Conservation (phyloP, 2,888 invertebrate genomes). For the Junonia oenone region DNA sequence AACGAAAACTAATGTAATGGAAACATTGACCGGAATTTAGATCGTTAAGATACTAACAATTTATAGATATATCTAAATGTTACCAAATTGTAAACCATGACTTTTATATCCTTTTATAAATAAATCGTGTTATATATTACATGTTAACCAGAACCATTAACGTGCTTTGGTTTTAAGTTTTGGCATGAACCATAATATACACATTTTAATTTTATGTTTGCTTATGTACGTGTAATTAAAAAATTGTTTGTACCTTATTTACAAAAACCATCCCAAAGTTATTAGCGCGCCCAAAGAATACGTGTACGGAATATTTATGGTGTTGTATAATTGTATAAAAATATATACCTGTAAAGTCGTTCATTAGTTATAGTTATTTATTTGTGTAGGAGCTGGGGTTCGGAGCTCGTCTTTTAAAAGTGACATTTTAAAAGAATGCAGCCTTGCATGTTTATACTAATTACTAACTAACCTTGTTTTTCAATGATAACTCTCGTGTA, state of each 20-base stretch:
- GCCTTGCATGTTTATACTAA: constrained; percentile 41
- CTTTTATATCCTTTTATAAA: constrained; percentile 62
- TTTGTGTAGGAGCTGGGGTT: constrained; percentile 53
- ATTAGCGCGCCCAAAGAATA: constrained; percentile 72
- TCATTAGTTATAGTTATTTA: constrained; percentile 71
- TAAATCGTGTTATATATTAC: constrained; percentile 15
- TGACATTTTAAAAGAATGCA: constrained; percentile 65
- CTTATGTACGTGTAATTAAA: neutral
- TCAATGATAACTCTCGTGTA: neutral
- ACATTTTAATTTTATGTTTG: neutral
- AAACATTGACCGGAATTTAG: constrained; percentile 13
- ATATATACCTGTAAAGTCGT: constrained; percentile 74
- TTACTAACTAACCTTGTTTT: constrained; percentile 1
- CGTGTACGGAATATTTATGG: constrained; percentile 63
- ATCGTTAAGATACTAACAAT: constrained; percentile 22
- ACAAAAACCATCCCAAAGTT: constrained; percentile 56
- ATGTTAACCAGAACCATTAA: constrained; percentile 12
- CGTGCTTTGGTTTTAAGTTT: constrained; percentile 1
- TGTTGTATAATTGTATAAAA: constrained; percentile 77
- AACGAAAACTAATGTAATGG: constrained; percentile 6
- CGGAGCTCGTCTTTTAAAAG: constrained; percentile 72
- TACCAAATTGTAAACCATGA: constrained; percentile 55
- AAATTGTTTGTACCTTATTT: constrained; percentile 20
- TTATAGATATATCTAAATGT: constrained; percentile 31
- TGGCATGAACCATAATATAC: neutral